Evolutionary conservation across 2,797 vertebrate species (phyloP).

Genomic region (Staurois parvus): DNA sequence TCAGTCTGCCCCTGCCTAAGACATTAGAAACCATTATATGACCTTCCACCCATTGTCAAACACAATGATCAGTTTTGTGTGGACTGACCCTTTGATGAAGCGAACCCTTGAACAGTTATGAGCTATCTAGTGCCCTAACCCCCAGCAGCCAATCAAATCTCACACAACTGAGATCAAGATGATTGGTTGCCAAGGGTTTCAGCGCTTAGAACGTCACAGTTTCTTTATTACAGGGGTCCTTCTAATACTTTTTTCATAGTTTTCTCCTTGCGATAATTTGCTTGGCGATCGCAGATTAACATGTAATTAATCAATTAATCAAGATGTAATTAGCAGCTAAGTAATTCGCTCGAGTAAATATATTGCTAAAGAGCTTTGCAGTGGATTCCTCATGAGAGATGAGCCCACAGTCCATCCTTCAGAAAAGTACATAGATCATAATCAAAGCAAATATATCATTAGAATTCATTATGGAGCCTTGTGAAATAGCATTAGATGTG

Average conservation of each 20-base stretch:
- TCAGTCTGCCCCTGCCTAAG: no score
- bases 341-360: conserved; percentile 58
- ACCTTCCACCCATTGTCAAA: no score
- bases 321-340: conserved; percentile 35
- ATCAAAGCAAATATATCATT: conserved; percentile 55
- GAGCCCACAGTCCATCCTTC: conserved; percentile 43
- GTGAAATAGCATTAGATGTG: not conserved
- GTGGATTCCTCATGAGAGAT: conserved; percentile 45
- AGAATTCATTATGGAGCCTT: conserved; percentile 46
- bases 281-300: conserved; percentile 40
- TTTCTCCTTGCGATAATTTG: conserved; percentile 1
- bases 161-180: no score
- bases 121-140: no score
- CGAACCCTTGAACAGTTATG: no score
- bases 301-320: conserved; percentile 57
- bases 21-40: no score
- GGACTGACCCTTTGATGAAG: no score
- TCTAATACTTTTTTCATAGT: not conserved
- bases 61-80: no score
- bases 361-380: conserved; percentile 39
- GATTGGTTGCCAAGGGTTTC: no score
- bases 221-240: no score
- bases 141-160: no score
- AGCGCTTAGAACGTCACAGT: no score
- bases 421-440: conserved; percentile 58